Conservation (phyloP, 2,888 invertebrate species). For the Plebejus anna region DNA sequence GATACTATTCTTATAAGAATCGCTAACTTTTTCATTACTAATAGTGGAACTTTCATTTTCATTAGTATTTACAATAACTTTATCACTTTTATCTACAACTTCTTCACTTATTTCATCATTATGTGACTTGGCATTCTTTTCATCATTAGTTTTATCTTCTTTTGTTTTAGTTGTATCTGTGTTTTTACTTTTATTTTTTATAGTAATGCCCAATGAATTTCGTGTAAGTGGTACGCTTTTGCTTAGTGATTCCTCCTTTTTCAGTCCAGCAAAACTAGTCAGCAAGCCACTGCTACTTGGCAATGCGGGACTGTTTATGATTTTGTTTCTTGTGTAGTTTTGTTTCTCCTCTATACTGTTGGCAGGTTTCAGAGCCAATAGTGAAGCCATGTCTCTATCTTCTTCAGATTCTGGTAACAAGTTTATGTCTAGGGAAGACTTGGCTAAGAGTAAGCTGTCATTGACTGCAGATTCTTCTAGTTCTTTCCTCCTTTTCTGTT, state of each 20-base stretch:
- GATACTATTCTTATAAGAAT: background rate
- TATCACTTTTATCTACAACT: conserved; percentile 27
- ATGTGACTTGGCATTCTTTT: conserved; percentile 30
- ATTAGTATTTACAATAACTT: background rate
- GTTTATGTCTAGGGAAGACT: conserved; percentile 87
- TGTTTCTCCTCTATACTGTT: conserved; percentile 81
- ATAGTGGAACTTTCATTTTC: background rate
- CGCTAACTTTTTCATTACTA: background rate
- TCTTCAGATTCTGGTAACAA: conserved; percentile 89
- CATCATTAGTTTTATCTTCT: conserved; percentile 21
- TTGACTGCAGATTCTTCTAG: conserved; percentile 83
- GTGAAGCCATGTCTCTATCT: conserved; percentile 88
- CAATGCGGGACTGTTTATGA: conserved; percentile 78
- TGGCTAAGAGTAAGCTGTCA: conserved; percentile 86
- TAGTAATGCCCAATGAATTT: conserved; percentile 62
- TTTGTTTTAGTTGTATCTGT: conserved; percentile 29
- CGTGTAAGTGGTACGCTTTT: conserved; percentile 56
- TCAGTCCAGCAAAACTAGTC: conserved; percentile 76
- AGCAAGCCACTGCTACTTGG: conserved; percentile 74
- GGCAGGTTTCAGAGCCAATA: conserved; percentile 84
- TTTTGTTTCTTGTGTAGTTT: conserved; percentile 65
- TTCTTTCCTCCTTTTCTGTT: conserved; percentile 85
- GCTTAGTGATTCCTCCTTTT: conserved; percentile 75
- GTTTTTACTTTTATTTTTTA: conserved; percentile 48
- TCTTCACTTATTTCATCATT: background rate